These are phyloP conservation scores for Ceratotherium simum DNA, from an alignment of 2,113 vertebrate genomes.

Conservation along the genomic window DNA sequence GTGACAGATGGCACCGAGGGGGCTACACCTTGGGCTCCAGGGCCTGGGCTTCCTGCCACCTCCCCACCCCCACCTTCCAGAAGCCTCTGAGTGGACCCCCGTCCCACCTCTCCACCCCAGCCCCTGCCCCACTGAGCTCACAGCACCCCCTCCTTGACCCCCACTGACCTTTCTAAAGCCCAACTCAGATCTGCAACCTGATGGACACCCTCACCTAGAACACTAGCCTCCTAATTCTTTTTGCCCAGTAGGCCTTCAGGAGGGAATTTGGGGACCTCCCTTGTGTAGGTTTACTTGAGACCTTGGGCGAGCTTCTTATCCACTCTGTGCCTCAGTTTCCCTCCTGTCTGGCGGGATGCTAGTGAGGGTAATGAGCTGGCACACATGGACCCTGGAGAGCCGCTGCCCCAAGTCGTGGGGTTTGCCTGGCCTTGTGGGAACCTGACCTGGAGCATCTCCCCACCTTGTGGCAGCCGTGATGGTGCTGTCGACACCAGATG, in stretches of 20 bases:
- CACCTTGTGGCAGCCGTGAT: fast-evolving
- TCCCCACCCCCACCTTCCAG: background rate
- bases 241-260: background rate
- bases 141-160: no score
- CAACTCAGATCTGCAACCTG: background rate
- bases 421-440: no score
- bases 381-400: no score
- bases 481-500: background rate
- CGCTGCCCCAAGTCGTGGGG: no score
- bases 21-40: no score
- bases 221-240: background rate
- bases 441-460: background rate
- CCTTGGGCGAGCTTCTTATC: background rate
- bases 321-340: background rate
- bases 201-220: background rate
- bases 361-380: background rate
- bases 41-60: background rate
- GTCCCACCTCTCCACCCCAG: background rate
- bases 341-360: background rate
- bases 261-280: background rate
- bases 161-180: background rate
- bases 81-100: background rate
- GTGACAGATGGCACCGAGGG: background rate
- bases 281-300: background rate
- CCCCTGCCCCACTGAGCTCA: background rate